Base-by-base conservation (phyloP, 2,888 invertebrate species). In the Hydroisotoma schaefferi region DNA sequence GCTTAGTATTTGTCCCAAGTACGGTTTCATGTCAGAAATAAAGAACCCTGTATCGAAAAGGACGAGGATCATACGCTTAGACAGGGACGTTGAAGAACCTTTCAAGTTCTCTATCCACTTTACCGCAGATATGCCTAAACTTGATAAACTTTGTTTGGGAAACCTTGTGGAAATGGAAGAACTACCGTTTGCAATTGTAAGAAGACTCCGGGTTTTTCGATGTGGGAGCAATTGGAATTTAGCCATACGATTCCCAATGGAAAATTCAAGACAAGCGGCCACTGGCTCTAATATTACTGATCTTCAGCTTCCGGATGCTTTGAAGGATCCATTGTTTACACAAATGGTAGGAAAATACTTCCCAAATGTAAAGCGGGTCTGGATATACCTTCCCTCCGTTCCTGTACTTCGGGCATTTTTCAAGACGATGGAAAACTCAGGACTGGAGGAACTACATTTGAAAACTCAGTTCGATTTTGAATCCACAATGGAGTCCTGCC, bases 401-500 rank as follows among this genome's bases (percentile, higher is more conserved):
- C 55, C 61, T 18, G 63, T 67, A 12, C 62, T 69, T 1, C 27
- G 65, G 25, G 58, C 58, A 5, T 69, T 69, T 46, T 69, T 69
- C 48, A 64, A 64, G 33, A 46, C 55, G 1, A 63, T 68, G 55
- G 64, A 56, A 44, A 44, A 55, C 22, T 64, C 66, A 2, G n/a
- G 56, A 4, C 28, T 70, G 47, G 57, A 68, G 51, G 61, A 60
- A 38, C 48, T 71, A 0, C 55, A 57, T 33, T 52, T 71, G 10
- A 71, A 69, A 49, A 71, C 71, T 1, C 68, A 68, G 25, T 71
- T 64, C 55, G 71, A 71, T 44, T 71, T 71, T 51, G 61, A 65
- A 43, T 57, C 61, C 2, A 60, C 65, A 8, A 52, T 71, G 56
- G 71, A 71, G 38, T 59, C 61, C 4, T 68, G 66, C 47, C 28